Evolutionary conservation across 1,140 invertebrate genomes (phyloP), one percentile per base, ranked within the genome.

Genomic region (Drosophila repleta): DNA sequence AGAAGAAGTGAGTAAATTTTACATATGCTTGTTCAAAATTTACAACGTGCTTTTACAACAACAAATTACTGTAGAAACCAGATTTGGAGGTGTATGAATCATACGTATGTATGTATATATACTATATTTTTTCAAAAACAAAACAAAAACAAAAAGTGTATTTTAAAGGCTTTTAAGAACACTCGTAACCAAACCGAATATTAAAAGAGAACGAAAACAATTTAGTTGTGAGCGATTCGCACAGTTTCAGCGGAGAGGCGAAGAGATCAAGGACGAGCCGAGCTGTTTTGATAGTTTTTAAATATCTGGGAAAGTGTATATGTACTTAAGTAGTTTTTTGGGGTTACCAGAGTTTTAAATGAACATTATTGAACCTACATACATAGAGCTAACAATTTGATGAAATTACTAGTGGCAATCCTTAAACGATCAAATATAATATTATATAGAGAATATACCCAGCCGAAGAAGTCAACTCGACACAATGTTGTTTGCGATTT

Each of bases 21-120:
- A 67, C 65, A 56, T 37, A 61, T 75, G 69, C 77, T 68, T 56
- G 62, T 82, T 67, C 76, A 75, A 73, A 78, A 87, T 82, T 77
- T 88, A 88, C 85, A 90, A 87, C 73, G 75, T 90, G 88, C 81
- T 90, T 87, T 90, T 87, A 82, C 76, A 43, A 17, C 87, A 69
- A 79, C 73, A 43, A 64, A 60, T 21, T 48, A 66, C 64, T 76
- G 53, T 71, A 72, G 63, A 76, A 72, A 76, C 20, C 41, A 58
- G 58, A 68, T 52, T 58, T 58, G 61, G 71, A 77, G 60, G 49
- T 56, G 45, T 45, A 57, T 53, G 74, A 37, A 41, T 15, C 49
- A 49, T 43, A 64, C 41, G 39, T 76, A 64, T 64, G 70, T 60
- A 74, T 37, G 8, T 48, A 67, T 45, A 26, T 76, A 64, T 60